phyloP scores from a whole-genome alignment of 64 coral and sea anemone species.

The Platygyra sinensis region DNA sequence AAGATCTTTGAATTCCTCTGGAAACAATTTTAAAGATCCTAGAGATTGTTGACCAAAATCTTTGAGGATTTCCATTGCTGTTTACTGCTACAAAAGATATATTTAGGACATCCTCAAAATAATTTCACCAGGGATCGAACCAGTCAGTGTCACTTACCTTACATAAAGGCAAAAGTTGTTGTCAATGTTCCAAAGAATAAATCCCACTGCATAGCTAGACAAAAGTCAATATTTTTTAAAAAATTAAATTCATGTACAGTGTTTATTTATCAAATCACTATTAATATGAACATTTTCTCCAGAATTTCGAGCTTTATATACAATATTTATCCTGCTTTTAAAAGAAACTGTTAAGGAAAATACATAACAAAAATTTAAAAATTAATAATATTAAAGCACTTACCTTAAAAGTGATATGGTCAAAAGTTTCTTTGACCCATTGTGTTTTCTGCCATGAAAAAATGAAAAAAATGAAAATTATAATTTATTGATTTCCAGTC shows the following conservation, averaged over 20 bases:
- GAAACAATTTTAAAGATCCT: too few relatives aligned
- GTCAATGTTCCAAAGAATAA: conserved; percentile 92
- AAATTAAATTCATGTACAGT: background rate
- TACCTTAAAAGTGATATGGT: conserved; percentile 35
- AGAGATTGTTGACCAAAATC: too few relatives aligned
- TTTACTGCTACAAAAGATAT: too few relatives aligned
- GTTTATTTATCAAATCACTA: background rate
- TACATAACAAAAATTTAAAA: background rate
- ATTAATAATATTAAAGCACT: background rate
- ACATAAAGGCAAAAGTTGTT: conserved; percentile 83
- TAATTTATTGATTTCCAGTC: too few relatives aligned
- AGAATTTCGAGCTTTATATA: too few relatives aligned
- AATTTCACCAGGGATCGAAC: too few relatives aligned
- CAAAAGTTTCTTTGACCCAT: background rate
- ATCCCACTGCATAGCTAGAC: conserved; percentile 68
- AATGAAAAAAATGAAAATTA: too few relatives aligned
- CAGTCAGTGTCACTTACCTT: too few relatives aligned
- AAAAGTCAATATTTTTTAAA: background rate
- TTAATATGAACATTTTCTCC: background rate
- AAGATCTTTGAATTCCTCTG: too few relatives aligned
- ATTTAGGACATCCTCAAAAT: background rate
- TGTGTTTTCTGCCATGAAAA: conserved; percentile 27
- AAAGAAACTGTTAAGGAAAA: background rate
- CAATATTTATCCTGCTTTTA: too few relatives aligned
- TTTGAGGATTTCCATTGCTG: too few relatives aligned